These are phyloP conservation scores for Lagria hirta DNA, from an alignment of 2,888 invertebrate species.

Conservation along the genomic window DNA sequence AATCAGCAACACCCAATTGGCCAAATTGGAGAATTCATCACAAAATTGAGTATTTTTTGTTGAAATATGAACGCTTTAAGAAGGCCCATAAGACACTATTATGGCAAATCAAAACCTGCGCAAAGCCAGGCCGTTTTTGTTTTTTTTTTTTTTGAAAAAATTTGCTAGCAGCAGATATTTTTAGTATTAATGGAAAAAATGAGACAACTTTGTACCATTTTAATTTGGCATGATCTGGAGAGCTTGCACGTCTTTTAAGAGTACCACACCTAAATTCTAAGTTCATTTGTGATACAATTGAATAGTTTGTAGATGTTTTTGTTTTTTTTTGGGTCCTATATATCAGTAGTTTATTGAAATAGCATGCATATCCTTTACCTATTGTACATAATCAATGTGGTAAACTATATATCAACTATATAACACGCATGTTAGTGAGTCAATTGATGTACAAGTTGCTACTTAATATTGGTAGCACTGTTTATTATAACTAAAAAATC, in stretches of 20 bases:
- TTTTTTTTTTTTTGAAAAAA: constrained; percentile 4
- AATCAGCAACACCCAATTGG: constrained; percentile 53
- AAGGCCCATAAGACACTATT: constrained; percentile 1
- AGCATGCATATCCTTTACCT: constrained; percentile 34
- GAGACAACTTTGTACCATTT: constrained; percentile 1
- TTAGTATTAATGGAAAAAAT: not conserved
- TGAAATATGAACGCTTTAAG: constrained; percentile 10
- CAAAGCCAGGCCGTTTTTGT: constrained; percentile 15
- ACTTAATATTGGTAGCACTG: constrained; percentile 22
- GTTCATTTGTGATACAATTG: constrained; percentile 25
- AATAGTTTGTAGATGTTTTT: constrained; percentile 19
- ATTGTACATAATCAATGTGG: constrained; percentile 35
- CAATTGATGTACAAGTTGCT: constrained; percentile 36
- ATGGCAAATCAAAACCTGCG: constrained; percentile 18
- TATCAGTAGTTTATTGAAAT: constrained; percentile 19
- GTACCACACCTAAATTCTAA: constrained; percentile 18
- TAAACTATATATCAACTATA: constrained; percentile 34
- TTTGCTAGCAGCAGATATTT: constrained; percentile 1
- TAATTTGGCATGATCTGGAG: constrained; percentile 8
- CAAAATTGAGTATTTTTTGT: constrained; percentile 19
- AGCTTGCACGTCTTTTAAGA: constrained; percentile 20
- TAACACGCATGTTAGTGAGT: constrained; percentile 30
- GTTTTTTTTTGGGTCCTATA: constrained; percentile 3
- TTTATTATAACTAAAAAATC: constrained; percentile 7
- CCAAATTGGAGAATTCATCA: constrained; percentile 11